phyloP scores from a whole-genome alignment of 2,113 vertebrate genomes.

The Epinephelus lanceolatus region DNA sequence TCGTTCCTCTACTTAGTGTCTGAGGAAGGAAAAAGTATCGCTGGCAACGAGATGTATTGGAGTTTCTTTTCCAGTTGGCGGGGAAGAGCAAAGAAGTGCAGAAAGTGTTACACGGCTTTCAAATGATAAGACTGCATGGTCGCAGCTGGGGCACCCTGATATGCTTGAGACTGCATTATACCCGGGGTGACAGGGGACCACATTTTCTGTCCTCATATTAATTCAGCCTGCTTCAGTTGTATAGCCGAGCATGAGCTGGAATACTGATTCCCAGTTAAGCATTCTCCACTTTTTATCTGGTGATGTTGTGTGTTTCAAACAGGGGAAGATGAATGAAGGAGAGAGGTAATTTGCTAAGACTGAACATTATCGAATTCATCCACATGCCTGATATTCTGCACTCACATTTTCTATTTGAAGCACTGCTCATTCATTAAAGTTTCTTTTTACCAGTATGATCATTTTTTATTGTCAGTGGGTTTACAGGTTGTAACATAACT shows the following conservation, averaged over 20 bases:
- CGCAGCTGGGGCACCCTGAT: slow-evolving; percentile 79
- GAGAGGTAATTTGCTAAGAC: slow-evolving; percentile 8
- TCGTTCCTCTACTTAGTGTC: slow-evolving; percentile 29
- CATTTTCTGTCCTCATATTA: slow-evolving; percentile 64
- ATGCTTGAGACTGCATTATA: slow-evolving; percentile 77
- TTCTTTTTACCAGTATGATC: no score
- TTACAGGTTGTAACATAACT: no score
- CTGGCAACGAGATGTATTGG: slow-evolving; percentile 55
- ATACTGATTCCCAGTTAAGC: slow-evolving; percentile 69
- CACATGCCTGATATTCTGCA: background rate
- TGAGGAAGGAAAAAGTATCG: slow-evolving; percentile 36
- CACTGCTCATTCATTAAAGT: background rate
- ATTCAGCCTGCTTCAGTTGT: slow-evolving; percentile 62
- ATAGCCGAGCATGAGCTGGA: slow-evolving; percentile 57
- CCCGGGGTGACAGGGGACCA: slow-evolving; percentile 69
- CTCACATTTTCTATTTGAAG: slow-evolving; percentile 29
- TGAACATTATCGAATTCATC: slow-evolving; percentile 49
- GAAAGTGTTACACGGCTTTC: slow-evolving; percentile 69
- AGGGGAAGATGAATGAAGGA: slow-evolving; percentile 14
- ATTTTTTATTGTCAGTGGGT: no score
- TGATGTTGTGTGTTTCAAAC: slow-evolving; percentile 47
- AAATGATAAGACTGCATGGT: slow-evolving; percentile 74
- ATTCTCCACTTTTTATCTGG: slow-evolving; percentile 39
- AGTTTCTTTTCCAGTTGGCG: slow-evolving; percentile 62
- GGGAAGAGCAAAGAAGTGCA: slow-evolving; percentile 39